Conservation (phyloP, 1,140 invertebrate species). For the Drosophila sproati region DNA sequence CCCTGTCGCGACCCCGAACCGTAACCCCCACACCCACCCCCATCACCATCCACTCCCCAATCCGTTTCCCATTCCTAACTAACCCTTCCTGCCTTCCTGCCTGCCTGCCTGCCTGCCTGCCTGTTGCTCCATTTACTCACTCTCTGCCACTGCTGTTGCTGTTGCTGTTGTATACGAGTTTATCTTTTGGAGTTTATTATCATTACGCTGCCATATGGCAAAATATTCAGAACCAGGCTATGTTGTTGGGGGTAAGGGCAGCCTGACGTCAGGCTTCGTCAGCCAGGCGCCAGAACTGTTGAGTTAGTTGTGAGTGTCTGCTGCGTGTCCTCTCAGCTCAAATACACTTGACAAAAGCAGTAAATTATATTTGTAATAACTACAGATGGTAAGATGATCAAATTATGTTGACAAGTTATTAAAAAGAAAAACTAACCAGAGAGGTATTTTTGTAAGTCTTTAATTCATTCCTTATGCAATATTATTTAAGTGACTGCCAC, state of each 20-base stretch:
- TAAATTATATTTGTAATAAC: not conserved
- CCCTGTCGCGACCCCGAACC: constrained; percentile 4
- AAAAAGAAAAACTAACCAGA: too few relatives aligned
- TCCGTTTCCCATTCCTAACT: too few relatives aligned
- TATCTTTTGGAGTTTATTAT: constrained; percentile 84
- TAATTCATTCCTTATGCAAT: too few relatives aligned
- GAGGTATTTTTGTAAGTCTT: too few relatives aligned
- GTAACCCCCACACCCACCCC: constrained; percentile 6
- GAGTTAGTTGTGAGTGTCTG: constrained; percentile 27
- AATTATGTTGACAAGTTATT: too few relatives aligned
- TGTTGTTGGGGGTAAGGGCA: constrained; percentile 5
- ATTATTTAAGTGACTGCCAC: too few relatives aligned
- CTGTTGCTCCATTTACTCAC: constrained; percentile 42
- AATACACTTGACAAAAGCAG: constrained; percentile 14
- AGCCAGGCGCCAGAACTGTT: constrained; percentile 66
- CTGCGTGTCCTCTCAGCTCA: constrained; percentile 1
- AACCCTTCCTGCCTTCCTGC: constrained; percentile 3
- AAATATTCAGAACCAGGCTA: constrained; percentile 58
- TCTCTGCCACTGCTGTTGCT: not conserved
- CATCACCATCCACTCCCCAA: not conserved
- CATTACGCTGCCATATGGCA: constrained; percentile 82
- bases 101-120: constrained; percentile 29
- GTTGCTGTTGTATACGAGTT: constrained; percentile 46
- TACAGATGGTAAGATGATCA: not conserved
- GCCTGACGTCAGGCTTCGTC: constrained; percentile 66